Conservation (phyloP, 2,888 invertebrate genomes). For the Rhynchonema sp. region DNA sequence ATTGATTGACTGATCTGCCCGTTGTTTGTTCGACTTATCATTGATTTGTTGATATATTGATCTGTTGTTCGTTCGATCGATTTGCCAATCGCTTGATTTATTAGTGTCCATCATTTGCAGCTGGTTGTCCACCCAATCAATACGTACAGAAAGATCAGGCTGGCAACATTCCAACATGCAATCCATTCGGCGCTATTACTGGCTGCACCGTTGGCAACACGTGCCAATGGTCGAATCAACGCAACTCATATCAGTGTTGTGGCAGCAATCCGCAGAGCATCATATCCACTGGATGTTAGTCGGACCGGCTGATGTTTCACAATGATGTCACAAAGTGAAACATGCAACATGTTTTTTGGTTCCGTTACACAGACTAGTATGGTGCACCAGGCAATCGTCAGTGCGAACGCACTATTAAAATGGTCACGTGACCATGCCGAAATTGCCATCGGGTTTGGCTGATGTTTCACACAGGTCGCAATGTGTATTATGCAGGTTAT, state of each 20-base stretch:
- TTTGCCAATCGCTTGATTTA: neutral
- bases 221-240: conserved; percentile 13
- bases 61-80: neutral
- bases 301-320: too few species aligned
- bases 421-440: too few species aligned
- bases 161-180: conserved; percentile 12
- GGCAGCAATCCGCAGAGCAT: neutral
- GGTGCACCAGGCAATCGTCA: too few species aligned
- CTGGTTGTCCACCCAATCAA: conserved; percentile 14
- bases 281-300: neutral
- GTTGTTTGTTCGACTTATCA: too few species aligned
- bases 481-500: too few species aligned
- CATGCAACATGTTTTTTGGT: too few species aligned
- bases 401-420: too few species aligned
- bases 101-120: neutral
- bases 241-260: conserved; percentile 9
- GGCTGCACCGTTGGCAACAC: conserved; percentile 18
- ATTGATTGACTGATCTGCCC: too few species aligned
- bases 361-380: too few species aligned
- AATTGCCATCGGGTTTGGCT: too few species aligned
- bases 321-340: too few species aligned
- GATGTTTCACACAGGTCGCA: too few species aligned
- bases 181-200: conserved; percentile 20
- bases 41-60: neutral
- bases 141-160: conserved; percentile 10